Evolutionary conservation across 2,113 vertebrate species (phyloP).

Genomic region (Electrona antarctica): DNA sequence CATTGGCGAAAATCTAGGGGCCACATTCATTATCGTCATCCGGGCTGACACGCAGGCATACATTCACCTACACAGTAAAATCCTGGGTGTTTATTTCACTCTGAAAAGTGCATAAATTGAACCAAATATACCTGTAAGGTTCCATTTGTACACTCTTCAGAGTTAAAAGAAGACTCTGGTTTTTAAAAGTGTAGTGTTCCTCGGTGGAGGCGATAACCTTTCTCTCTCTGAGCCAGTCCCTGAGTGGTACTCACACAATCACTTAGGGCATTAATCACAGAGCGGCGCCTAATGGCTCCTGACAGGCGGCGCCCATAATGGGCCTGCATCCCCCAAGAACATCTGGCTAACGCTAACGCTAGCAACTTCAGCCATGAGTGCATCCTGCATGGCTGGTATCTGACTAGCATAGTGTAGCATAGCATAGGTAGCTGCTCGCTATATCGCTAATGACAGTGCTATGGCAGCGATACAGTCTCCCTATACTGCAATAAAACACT

Average conservation of each 20-base stretch:
- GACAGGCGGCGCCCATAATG: slow-evolving; percentile 84
- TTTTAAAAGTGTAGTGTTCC: slow-evolving; percentile 61
- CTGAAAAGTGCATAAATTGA: too few species aligned
- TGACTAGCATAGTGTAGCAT: too few species aligned
- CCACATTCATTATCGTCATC: slow-evolving; percentile 73
- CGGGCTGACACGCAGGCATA: slow-evolving; percentile 45
- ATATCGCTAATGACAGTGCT: slow-evolving; percentile 58
- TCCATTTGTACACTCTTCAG: too few species aligned
- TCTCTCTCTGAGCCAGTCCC: slow-evolving; percentile 61
- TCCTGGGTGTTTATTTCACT: too few species aligned
- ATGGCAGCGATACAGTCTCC: slow-evolving; percentile 46
- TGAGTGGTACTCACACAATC: slow-evolving; percentile 86
- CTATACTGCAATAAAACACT: slow-evolving; percentile 76
- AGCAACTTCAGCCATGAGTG: slow-evolving; percentile 54
- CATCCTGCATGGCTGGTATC: slow-evolving; percentile 39
- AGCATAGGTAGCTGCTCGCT: slow-evolving; percentile 43
- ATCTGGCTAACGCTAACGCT: slow-evolving; percentile 71
- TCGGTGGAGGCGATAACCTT: slow-evolving; percentile 84
- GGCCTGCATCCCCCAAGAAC: slow-evolving; percentile 71
- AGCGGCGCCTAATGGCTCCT: slow-evolving; percentile 86
- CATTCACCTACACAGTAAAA: too few species aligned
- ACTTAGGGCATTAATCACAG: slow-evolving; percentile 91
- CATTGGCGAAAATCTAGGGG: slow-evolving; percentile 30
- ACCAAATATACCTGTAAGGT: too few species aligned
- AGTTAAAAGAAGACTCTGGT: too few species aligned